Base-by-base conservation (phyloP, 2,888 invertebrate genomes). In the Pristionchus japonicus region DNA sequence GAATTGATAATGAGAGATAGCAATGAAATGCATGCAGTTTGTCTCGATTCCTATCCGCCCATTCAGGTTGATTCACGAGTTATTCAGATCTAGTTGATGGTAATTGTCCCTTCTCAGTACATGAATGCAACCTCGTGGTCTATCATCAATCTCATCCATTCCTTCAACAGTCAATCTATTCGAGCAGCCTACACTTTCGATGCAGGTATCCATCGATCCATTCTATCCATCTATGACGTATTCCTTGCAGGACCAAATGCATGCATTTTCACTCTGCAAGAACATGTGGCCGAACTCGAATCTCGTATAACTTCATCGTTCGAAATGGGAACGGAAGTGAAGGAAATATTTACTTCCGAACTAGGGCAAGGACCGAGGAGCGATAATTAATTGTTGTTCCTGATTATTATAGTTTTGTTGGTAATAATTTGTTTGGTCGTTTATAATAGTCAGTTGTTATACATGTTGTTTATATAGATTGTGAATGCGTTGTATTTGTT, bases 131-230 rank as follows among this genome's bases (percentile, higher is more conserved):
- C 96, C 0, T 98, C 99, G 0, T 96, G 97, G 94, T 95, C 96
- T 40, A 96, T 99, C 88, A 96, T 97, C 7, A 96, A 96, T 89
- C 95, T 98, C 89, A 96, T 98, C 86, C 97, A 98, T 95, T 95
- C 95, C 34, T 98, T 97, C 94, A 99, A 99, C 80, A 57, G 40
- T 0, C 61, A 77, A 4, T 64, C 89, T n/a, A 90, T 92, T 7
- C 93, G 96, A 96, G 96, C 97, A 13, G 98, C 98, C 0, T 99
- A 99, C 95, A 98, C 99, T 27, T 99, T 97, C 95, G 99, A 99
- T 96, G 99, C 99, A 88, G 99, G 99, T 87, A 34, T 64, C 64
- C 15, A 83, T 83, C 23, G 34, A 83, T 83, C 31, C 34, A 52
- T 23, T 20, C 37, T 34, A 52, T 52, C 23, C 37, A 4, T 40